Evolutionary conservation across 2,113 vertebrate genomes (phyloP).

Genomic region (Petrocephalus zakoni): DNA sequence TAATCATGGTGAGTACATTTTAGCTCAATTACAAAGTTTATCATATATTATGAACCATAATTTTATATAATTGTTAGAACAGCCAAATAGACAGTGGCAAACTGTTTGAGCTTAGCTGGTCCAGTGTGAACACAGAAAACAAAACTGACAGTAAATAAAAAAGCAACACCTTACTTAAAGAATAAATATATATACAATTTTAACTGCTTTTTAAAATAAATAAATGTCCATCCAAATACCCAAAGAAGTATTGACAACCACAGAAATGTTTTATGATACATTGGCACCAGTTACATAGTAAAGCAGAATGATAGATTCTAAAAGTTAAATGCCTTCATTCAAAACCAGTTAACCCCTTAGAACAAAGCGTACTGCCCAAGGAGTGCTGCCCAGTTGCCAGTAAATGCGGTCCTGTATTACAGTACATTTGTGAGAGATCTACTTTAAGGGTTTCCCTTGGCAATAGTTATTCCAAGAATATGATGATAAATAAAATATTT

Average conservation of each 20-base stretch:
- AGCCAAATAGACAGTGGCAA: constrained; percentile 30
- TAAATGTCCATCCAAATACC: constrained; percentile 58
- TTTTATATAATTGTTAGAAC: constrained; percentile 38
- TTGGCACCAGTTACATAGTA: constrained; percentile 28
- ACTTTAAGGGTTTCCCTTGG: constrained; percentile 27
- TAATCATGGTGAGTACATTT: constrained; percentile 33
- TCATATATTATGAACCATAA: constrained; percentile 56
- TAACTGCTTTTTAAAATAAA: constrained; percentile 68
- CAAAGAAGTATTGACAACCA: constrained; percentile 65
- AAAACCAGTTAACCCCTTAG: constrained; percentile 10
- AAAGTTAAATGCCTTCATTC: background rate
- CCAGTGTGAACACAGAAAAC: constrained; percentile 40
- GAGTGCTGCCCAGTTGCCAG: constrained; percentile 42
- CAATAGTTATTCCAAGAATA: constrained; percentile 27
- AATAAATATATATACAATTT: constrained; percentile 77
- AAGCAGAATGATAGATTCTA: constrained; percentile 15
- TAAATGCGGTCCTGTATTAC: constrained; percentile 40
- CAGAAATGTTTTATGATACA: constrained; percentile 30
- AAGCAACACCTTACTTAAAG: constrained; percentile 63
- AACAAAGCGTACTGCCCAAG: constrained; percentile 21
- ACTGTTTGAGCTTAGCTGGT: constrained; percentile 48
- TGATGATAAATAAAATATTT: background rate
- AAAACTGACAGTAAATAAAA: constrained; percentile 47
- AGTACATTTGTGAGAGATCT: constrained; percentile 45
- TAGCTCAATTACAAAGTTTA: constrained; percentile 42